These are phyloP conservation scores for Phalacrocorax carbo DNA, from an alignment of 2,113 vertebrate species.

Conservation along the genomic window DNA sequence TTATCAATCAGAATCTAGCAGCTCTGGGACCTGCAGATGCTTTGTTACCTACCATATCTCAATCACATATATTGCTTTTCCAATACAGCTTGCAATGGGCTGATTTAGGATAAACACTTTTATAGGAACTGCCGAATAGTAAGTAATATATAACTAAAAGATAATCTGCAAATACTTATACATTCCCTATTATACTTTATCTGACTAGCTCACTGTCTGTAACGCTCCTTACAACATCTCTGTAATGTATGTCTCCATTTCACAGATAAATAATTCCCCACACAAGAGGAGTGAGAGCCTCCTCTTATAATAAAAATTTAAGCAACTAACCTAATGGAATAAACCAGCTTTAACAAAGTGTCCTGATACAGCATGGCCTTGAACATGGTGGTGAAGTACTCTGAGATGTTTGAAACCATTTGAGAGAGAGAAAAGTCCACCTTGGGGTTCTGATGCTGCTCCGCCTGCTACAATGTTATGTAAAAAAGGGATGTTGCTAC, in stretches of 20 bases:
- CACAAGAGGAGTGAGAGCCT: background rate
- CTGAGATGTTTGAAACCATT: background rate
- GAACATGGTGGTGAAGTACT: background rate
- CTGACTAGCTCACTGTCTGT: background rate
- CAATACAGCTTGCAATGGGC: background rate
- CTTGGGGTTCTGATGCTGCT: background rate
- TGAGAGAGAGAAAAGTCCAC: background rate
- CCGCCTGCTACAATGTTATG: background rate
- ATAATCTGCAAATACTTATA: constrained; percentile 1
- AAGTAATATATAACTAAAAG: constrained; percentile 7
- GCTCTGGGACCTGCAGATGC: background rate
- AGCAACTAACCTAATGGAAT: background rate
- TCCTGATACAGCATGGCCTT: background rate
- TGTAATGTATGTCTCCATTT: background rate
- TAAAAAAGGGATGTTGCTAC: background rate
- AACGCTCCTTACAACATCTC: background rate
- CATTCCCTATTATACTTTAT: background rate
- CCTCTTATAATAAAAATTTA: background rate
- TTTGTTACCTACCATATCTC: constrained; percentile 59
- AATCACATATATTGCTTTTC: constrained; percentile 58
- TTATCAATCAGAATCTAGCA: constrained; percentile 64
- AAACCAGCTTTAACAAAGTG: background rate
- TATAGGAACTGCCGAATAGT: constrained; percentile 2
- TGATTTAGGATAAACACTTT: constrained; percentile 56
- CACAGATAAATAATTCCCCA: background rate